phyloP scores from a whole-genome alignment of 1,140 invertebrate genomes.

The Aricia agestis region DNA sequence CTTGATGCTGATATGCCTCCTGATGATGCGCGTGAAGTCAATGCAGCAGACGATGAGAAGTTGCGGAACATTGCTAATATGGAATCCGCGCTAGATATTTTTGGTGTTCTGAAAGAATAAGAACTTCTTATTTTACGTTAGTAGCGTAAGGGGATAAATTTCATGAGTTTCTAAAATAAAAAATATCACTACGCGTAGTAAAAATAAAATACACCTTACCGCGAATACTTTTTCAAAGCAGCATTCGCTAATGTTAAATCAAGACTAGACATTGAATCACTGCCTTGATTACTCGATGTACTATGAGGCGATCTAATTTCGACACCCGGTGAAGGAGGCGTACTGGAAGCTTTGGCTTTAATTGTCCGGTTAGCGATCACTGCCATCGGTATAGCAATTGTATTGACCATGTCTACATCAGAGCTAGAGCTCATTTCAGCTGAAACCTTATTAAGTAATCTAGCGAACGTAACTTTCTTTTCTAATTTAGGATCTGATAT shows the following conservation, averaged over 20 bases:
- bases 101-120: slow-evolving; percentile 58
- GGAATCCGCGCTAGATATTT: slow-evolving; percentile 84
- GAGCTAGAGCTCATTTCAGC: slow-evolving; percentile 84
- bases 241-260: slow-evolving; percentile 76
- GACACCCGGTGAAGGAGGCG: slow-evolving; percentile 72
- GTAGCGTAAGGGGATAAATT: background rate
- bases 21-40: slow-evolving; percentile 75
- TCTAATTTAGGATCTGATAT: slow-evolving; percentile 81
- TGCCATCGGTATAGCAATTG: slow-evolving; percentile 71
- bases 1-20: slow-evolving; percentile 78
- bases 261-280: slow-evolving; percentile 82
- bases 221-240: slow-evolving; percentile 66
- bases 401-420: slow-evolving; percentile 78
- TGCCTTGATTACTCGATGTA: slow-evolving; percentile 81
- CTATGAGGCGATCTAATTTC: slow-evolving; percentile 79
- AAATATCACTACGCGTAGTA: no score
- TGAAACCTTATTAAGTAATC: slow-evolving; percentile 83
- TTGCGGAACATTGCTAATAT: slow-evolving; percentile 85
- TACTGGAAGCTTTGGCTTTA: slow-evolving; percentile 71
- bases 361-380: slow-evolving; percentile 62
- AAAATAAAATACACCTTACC: slow-evolving; percentile 33
- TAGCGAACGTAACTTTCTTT: slow-evolving; percentile 86
- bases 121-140: background rate
- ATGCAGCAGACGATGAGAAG: slow-evolving; percentile 77
- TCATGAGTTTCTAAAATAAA: no score